Base-by-base conservation (phyloP, 2,888 invertebrate genomes). In the Entomobrya proxima region DNA sequence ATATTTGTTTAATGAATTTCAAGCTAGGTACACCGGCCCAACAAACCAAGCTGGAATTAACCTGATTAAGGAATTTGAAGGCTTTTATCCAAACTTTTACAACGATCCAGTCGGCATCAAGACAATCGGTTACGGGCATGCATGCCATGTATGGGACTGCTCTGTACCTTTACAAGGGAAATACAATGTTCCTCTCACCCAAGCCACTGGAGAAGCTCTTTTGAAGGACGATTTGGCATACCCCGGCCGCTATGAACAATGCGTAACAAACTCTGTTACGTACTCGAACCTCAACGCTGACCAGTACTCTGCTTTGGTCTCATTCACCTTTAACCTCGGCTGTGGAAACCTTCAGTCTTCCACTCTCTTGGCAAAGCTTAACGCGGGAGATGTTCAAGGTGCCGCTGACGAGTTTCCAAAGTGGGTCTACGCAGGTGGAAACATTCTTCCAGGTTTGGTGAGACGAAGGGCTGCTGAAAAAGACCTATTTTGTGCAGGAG, bases 31-130 rank as follows among this genome's bases (percentile, higher is more conserved):
- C 83, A 83, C 75, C 13, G 90, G 90, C 4, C 89, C 89, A 7
- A 89, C 88, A n/a, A 90, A 90, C 50, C 85, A 84, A 52, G 90
- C 88, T 30, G 90, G 90, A 5, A 3, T 90, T 0, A 76, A 85
- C 37, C 74, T 90, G 2, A 90, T 90, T 32, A 90, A 90, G 37
- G 85, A 89, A 47, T 90, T 87, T 40, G 90, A 90, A 84, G 90
- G 90, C 40, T 90, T 88, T 86, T 86, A 81, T 52, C 86, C 90
- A 18, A 89, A 90, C 69, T 90, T 90, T 79, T 90, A 90, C 85
- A 72, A n/a, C 6, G 85, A 87, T 35, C 74, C 81, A 1, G 81
- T 88, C 2, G 86, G 86, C 7, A 88, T 88, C 52, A 35, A 78
- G 21, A 88, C 87, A 15, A 88, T 88, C 27, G 88, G 88, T 4